Conservation (phyloP, 1,140 invertebrate genomes). For the Pachypsylla venusta region DNA sequence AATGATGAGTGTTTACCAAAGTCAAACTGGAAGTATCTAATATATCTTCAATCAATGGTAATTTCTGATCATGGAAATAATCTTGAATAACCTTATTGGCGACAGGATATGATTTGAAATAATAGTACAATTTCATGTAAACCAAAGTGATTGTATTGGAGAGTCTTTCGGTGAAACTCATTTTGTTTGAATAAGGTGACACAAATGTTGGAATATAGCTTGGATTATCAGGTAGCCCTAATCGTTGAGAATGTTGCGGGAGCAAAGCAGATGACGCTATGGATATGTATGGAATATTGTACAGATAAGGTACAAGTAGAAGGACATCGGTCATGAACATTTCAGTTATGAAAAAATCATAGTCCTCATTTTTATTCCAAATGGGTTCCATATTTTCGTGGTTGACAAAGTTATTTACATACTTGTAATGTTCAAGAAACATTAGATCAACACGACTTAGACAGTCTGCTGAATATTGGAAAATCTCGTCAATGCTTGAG, state of each 20-base stretch:
- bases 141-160: conserved; percentile 14
- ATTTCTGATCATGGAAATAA: not conserved
- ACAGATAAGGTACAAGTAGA: conserved; percentile 20
- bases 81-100: not conserved
- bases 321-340: conserved; percentile 15
- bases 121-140: not conserved
- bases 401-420: not conserved
- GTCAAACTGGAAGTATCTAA: conserved; percentile 29
- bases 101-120: not conserved
- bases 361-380: not conserved
- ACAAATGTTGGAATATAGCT: conserved; percentile 18
- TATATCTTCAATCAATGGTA: not conserved
- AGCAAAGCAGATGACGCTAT: conserved; percentile 38
- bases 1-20: conserved; percentile 35
- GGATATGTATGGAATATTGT: conserved; percentile 28
- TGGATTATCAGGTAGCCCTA: conserved; percentile 19
- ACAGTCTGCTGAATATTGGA: not conserved
- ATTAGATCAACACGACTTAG: not conserved
- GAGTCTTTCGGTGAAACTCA: conserved; percentile 34
- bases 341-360: not conserved
- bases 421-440: not conserved
- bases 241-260: conserved; percentile 39
- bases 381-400: not conserved
- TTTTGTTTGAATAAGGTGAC: conserved; percentile 29
- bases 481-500: conserved; percentile 2